Conservation (phyloP, 2,888 invertebrate genomes). For the Tenodera sinensis region DNA sequence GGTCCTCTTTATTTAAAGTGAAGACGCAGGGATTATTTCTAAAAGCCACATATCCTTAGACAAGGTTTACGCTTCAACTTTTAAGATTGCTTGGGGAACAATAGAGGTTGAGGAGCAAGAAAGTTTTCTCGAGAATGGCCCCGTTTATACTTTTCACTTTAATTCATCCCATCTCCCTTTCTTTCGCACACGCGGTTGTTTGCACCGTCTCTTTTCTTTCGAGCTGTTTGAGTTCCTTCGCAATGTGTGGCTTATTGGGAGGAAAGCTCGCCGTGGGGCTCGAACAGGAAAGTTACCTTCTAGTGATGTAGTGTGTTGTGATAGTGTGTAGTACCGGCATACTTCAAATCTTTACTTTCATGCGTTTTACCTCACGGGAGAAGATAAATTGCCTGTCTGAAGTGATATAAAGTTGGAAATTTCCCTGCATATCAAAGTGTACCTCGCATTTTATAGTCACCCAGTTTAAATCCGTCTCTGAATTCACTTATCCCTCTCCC, state of each 20-base stretch:
- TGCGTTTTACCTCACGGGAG: neutral
- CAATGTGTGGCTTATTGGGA: neutral
- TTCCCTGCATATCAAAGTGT: neutral
- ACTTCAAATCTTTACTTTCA: neutral
- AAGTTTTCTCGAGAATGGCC: neutral
- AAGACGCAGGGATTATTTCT: neutral
- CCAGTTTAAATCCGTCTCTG: neutral
- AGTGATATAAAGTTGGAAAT: neutral
- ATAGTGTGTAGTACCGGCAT: neutral
- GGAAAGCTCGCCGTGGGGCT: neutral
- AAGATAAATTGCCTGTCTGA: neutral
- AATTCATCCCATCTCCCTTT: neutral
- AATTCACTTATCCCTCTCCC: neutral
- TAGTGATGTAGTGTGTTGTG: neutral
- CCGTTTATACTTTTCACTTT: neutral
- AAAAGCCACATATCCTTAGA: slow-evolving; percentile 1
- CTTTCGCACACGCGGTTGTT: neutral
- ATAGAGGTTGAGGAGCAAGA: neutral
- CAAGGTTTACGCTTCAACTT: neutral
- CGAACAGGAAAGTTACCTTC: neutral
- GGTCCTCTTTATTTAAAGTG: neutral
- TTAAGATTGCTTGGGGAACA: slow-evolving; percentile 3
- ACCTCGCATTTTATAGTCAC: neutral
- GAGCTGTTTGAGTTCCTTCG: neutral
- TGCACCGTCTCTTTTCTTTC: neutral